Percentiles rank a stretch among this genome's conserved stretches.
Conservation (phyloP, 2,888 invertebrate species). For the Meganola albula region DNA sequence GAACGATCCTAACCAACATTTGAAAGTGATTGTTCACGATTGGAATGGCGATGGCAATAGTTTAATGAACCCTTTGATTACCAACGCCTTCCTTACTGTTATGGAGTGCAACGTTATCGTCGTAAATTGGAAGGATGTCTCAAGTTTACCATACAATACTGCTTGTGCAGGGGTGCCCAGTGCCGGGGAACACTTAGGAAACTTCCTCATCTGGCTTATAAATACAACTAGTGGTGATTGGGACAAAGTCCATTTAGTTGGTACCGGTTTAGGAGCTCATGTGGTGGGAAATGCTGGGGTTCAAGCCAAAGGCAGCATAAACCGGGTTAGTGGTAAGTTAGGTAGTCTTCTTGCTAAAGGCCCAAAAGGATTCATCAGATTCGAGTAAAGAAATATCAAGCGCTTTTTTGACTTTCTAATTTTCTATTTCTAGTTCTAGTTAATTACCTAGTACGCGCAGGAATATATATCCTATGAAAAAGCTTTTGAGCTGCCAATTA, state of each 20-base stretch:
- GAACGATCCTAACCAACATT: conserved; percentile 28
- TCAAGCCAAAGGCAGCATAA: conserved; percentile 27
- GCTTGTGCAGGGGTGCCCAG: conserved; percentile 23
- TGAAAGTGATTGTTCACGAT: conserved; percentile 42
- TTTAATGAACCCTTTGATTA: background rate
- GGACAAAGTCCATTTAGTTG: conserved; percentile 44
- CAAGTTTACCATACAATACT: conserved; percentile 16
- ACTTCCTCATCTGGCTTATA: conserved; percentile 40
- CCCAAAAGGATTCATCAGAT: background rate
- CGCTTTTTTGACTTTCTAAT: background rate
- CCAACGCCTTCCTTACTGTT: background rate
- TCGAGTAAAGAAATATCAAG: background rate
- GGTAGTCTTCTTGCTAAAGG: background rate
- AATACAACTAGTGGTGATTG: conserved; percentile 33
- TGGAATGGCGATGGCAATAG: conserved; percentile 28
- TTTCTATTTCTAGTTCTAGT: background rate
- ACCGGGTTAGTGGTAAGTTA: background rate
- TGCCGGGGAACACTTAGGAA: conserved; percentile 29
- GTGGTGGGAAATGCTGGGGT: conserved; percentile 37
- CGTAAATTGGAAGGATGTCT: conserved; percentile 39
- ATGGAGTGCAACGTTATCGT: conserved; percentile 42
- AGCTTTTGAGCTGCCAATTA: background rate
- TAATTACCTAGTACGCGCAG: background rate
- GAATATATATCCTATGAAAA: background rate
- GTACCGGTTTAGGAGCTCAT: conserved; percentile 55